Evolutionary conservation across 2,113 vertebrate genomes (phyloP).

Genomic region (Microtus oregoni): DNA sequence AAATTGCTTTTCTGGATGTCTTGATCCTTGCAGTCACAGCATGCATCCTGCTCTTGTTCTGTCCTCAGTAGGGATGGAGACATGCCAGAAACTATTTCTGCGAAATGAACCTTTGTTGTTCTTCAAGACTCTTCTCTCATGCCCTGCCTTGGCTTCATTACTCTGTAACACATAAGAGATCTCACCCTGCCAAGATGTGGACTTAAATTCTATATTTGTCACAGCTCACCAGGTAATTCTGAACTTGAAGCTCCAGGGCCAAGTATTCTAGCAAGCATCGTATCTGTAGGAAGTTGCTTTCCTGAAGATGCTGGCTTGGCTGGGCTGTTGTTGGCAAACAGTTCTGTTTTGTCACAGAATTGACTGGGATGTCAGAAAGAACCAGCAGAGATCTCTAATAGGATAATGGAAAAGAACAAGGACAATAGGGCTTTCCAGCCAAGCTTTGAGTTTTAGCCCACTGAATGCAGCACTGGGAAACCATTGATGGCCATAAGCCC

Average conservation of each 20-base stretch:
- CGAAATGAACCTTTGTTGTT: constrained; percentile 38
- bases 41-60: constrained; percentile 24
- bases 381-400: constrained; percentile 19
- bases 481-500: neutral
- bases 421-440: constrained; percentile 9
- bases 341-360: constrained; percentile 20
- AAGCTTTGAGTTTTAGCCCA: constrained; percentile 1
- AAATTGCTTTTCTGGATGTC: constrained; percentile 69
- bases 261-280: neutral
- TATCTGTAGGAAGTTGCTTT: constrained; percentile 43
- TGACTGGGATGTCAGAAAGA: constrained; percentile 16
- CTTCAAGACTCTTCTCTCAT: constrained; percentile 34
- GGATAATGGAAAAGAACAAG: constrained; percentile 1
- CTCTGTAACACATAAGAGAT: neutral
- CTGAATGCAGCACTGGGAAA: constrained; percentile 30
- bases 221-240: constrained; percentile 16
- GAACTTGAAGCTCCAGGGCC: neutral
- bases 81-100: constrained; percentile 32
- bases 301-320: neutral
- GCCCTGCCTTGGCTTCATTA: constrained; percentile 42
- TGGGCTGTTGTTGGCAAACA: constrained; percentile 47
- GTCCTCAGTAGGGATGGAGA: constrained; percentile 50
- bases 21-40: constrained; percentile 56
- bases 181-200: constrained; percentile 17
- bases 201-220: constrained; percentile 41